Percentiles rank a stretch among this genome's conserved stretches.
These are phyloP conservation scores for Carassius gibelio DNA, from an alignment of 2,113 vertebrate genomes.

Conservation along the genomic window DNA sequence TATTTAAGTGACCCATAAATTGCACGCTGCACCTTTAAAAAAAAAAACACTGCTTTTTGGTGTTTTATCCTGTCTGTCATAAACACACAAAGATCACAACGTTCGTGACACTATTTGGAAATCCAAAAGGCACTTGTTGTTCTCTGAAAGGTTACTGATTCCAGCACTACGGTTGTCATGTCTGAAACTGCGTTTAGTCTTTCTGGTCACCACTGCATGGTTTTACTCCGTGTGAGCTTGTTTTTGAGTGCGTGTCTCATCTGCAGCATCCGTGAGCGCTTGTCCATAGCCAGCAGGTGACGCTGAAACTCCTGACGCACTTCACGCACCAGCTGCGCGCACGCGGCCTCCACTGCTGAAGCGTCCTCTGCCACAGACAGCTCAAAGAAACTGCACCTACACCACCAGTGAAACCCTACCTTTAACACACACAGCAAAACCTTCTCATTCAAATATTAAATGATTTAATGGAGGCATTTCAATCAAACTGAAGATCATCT, in stretches of 20 bases:
- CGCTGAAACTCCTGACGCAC: conserved; percentile 58
- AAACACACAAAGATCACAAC: not conserved
- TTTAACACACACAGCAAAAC: not conserved
- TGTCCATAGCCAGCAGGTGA: conserved; percentile 59
- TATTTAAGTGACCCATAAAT: too few relatives aligned
- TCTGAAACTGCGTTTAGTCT: not conserved
- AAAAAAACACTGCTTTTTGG: too few relatives aligned
- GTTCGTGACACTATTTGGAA: not conserved
- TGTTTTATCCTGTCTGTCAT: not conserved
- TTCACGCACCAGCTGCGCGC: conserved; percentile 55
- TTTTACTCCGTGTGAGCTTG: conserved; percentile 65
- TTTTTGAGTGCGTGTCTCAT: conserved; percentile 60
- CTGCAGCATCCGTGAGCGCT: conserved; percentile 61
- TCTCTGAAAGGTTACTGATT: not conserved
- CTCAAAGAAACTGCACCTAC: conserved; percentile 62
- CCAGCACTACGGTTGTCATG: not conserved
- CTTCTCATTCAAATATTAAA: not conserved
- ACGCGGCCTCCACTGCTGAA: conserved; percentile 52
- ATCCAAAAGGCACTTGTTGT: not conserved
- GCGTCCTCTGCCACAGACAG: conserved; percentile 61
- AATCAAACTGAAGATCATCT: not conserved
- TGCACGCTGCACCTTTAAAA: not conserved
- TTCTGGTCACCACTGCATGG: conserved; percentile 63
- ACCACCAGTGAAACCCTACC: not conserved
- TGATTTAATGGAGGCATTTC: too few relatives aligned